A percentile compares a stretch with the other conserved stretches of the same genome.
Conservation (phyloP, 2,797 vertebrate genomes). For the Halcyon chelicuti region DNA sequence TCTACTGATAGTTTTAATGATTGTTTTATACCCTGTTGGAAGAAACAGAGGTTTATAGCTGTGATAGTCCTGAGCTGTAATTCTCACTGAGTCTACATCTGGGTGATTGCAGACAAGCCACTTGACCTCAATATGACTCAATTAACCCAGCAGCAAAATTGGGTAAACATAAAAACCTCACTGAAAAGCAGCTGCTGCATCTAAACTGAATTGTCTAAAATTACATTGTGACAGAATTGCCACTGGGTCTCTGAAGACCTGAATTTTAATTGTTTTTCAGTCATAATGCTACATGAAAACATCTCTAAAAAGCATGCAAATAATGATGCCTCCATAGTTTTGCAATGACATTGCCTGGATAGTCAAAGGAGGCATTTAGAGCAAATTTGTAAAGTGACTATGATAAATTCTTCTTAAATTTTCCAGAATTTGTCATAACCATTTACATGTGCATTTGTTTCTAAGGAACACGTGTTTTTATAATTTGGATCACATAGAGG, state of each 20-base stretch:
- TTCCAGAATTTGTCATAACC: not conserved
- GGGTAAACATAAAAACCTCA: constrained; percentile 58
- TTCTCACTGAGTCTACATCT: constrained; percentile 34
- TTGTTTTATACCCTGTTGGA: not conserved
- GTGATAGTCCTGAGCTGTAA: constrained; percentile 22
- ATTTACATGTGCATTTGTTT: not conserved
- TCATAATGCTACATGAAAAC: constrained; percentile 29
- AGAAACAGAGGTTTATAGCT: not conserved
- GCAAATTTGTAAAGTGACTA: not conserved
- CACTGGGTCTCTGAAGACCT: constrained; percentile 21
- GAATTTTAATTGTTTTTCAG: constrained; percentile 60
- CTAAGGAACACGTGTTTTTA: fast-evolving
- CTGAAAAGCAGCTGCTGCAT: constrained; percentile 67
- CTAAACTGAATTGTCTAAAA: constrained; percentile 61
- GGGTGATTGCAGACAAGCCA: constrained; percentile 50
- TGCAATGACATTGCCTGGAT: not conserved
- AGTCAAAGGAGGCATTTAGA: not conserved
- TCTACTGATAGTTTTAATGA: not conserved
- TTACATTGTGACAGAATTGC: constrained; percentile 47
- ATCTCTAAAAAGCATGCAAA: not conserved
- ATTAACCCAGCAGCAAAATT: constrained; percentile 67
- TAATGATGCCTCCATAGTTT: not conserved
- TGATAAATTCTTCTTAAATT: not conserved
- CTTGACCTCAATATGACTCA: constrained; percentile 68
- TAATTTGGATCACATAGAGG: not conserved